Percentiles rank a stretch among this genome's conserved stretches.
These are phyloP conservation scores for Sipha maydis DNA, from an alignment of 2,888 invertebrate genomes.

Conservation along the genomic window DNA sequence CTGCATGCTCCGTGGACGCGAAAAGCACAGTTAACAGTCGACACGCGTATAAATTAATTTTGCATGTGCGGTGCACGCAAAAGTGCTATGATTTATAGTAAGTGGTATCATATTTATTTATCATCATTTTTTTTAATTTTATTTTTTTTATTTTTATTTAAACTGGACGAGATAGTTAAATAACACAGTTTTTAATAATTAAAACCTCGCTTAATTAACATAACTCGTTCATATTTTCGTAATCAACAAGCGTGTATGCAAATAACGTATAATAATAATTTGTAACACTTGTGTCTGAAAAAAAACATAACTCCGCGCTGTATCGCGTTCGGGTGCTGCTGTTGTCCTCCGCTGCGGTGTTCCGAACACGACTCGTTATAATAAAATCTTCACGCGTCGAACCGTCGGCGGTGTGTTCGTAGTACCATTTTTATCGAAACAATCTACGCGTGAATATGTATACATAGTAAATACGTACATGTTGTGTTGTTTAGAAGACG, in stretches of 20 bases:
- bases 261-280: slow-evolving; percentile 15
- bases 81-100: background rate
- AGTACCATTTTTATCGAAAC: background rate
- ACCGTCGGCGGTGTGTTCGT: background rate
- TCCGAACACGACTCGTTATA: background rate
- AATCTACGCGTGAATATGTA: background rate
- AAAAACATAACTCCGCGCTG: slow-evolving; percentile 5
- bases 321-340: background rate
- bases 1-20: too few relatives aligned
- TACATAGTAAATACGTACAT: background rate
- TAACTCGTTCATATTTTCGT: slow-evolving; percentile 42
- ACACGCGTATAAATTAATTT: background rate
- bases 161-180: slow-evolving; percentile 5
- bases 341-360: background rate
- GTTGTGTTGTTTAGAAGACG: background rate
- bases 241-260: slow-evolving; percentile 45
- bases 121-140: background rate
- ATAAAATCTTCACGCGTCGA: background rate
- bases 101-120: background rate
- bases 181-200: slow-evolving; percentile 30
- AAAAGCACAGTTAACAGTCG: background rate
- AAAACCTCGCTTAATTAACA: slow-evolving; percentile 38
- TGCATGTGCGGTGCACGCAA: background rate
- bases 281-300: slow-evolving; percentile 10
- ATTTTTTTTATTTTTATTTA: background rate